A percentile compares a stretch with the other conserved stretches of the same genome.
These are phyloP conservation scores for Pseudomyrmex cubaensis DNA, from an alignment of 1,140 invertebrate species.

Conservation along the genomic window DNA sequence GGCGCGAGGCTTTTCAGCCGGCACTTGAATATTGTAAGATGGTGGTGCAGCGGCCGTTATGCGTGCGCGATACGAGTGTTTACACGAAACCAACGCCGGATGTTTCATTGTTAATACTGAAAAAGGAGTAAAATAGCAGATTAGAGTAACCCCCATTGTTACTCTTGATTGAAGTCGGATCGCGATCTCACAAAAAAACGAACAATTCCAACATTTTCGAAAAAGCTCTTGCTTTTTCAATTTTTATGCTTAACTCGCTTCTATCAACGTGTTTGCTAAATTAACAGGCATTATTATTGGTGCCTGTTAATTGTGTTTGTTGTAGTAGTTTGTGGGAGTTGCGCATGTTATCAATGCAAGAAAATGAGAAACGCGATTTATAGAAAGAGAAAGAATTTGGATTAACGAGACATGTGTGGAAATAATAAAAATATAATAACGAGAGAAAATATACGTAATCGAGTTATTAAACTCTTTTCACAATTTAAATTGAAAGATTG, in stretches of 20 bases:
- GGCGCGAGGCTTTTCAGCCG: slow-evolving; percentile 39
- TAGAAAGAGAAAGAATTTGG: slow-evolving; percentile 6
- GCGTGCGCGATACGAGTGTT: slow-evolving; percentile 42
- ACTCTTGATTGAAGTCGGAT: slow-evolving; percentile 53
- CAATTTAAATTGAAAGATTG: background rate
- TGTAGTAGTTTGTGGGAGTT: too few relatives aligned
- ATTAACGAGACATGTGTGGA: background rate
- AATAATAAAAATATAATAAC: background rate
- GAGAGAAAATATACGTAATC: slow-evolving; percentile 18
- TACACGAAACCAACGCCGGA: slow-evolving; percentile 58
- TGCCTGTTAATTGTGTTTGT: too few relatives aligned
- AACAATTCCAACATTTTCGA: slow-evolving; percentile 26
- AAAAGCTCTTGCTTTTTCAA: background rate
- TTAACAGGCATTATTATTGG: too few relatives aligned
- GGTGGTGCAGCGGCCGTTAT: background rate
- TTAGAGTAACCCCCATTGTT: slow-evolving; percentile 14
- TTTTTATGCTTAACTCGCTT: background rate
- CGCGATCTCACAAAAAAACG: background rate
- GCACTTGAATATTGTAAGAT: slow-evolving; percentile 37
- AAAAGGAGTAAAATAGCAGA: background rate
- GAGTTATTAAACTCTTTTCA: slow-evolving; percentile 26
- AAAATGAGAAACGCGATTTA: background rate
- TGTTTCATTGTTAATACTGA: slow-evolving; percentile 64
- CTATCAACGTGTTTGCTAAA: too few relatives aligned
- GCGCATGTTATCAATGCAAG: background rate